Base-by-base conservation (phyloP, 2,888 invertebrate genomes). In the Drosophila kokeensis region DNA sequence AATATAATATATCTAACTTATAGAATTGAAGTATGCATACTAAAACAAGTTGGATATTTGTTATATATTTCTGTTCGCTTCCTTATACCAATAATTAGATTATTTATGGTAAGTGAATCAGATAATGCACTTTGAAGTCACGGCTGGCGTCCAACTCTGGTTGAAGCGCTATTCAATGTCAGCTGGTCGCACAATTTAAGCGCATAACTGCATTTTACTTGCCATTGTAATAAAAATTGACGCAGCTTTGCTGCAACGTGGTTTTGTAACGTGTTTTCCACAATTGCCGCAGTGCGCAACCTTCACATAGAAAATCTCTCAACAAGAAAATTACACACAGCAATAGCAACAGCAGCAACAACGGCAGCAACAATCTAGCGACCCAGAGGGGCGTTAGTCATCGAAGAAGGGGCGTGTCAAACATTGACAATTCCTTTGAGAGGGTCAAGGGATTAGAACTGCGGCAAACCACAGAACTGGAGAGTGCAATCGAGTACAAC, bases 271-370 rank as follows among this genome's bases (percentile, higher is more conserved):
- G 52, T 57, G 15, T 63, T 70, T 79, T 70, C 62, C 64, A 72
- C 65, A 74, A 70, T 81, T 82, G 81, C 84, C 65, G 66, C 79
- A 49, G 57, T 40, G 50, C 30, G 40, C 73, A 90, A 90, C 90
- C 90, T 92, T 92, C 91, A 92, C 91, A 92, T 87, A 92, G 87
- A 92, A 92, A 92, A 82, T 87, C 92, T 92, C 82, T 92, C 91
- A 92, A 85, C 91, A 89, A 89, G 90, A 92, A 92, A 92, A 92
- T 92, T 92, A 87, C 80, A 83, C 52, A 63, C 68, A 65, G 63
- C 15, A 29, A 64, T 52, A 60, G 30, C 27, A 40, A n/a, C 7
- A 8, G 53, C 54, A 60, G 30, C 27, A 40, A n/a, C 7, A 8
- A 55, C 49, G 73, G 30, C 59, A 54, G 27, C 45, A 24, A 54